phyloP scores from a whole-genome alignment of 2,113 vertebrate genomes.

The Thunnus maccoyii region DNA sequence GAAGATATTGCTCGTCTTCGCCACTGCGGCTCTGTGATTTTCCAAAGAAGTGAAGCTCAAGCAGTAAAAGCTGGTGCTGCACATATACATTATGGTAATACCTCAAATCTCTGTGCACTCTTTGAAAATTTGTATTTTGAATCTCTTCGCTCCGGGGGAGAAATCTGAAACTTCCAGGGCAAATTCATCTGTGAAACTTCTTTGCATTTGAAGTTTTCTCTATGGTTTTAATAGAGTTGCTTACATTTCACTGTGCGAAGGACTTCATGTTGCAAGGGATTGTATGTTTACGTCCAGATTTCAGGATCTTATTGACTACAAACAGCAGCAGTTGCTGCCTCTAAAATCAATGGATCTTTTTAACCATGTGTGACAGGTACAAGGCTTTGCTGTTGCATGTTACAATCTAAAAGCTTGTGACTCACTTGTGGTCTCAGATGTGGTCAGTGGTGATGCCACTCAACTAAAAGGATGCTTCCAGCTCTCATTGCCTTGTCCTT shows the following conservation, averaged over 20 bases:
- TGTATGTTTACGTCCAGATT: background rate
- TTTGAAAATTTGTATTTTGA: slow-evolving; percentile 54
- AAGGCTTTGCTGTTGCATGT: slow-evolving; percentile 44
- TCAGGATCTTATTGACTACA: background rate
- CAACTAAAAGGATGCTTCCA: slow-evolving; percentile 50
- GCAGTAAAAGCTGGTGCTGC: slow-evolving; percentile 16
- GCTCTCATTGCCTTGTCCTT: slow-evolving; percentile 63
- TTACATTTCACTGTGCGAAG: background rate
- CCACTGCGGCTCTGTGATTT: slow-evolving; percentile 20
- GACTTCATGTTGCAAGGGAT: background rate
- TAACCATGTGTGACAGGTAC: slow-evolving; percentile 54
- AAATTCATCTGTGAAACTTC: slow-evolving; percentile 8
- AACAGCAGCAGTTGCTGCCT: slow-evolving; percentile 15
- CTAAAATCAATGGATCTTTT: slow-evolving; percentile 32
- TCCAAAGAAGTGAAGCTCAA: slow-evolving; percentile 15
- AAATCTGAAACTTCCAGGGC: background rate
- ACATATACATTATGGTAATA: slow-evolving; percentile 59
- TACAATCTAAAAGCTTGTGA: slow-evolving; percentile 49
- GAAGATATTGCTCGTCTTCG: slow-evolving; percentile 11
- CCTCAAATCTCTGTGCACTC: slow-evolving; percentile 55
- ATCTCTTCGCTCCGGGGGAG: background rate
- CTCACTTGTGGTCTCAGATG: slow-evolving; percentile 58
- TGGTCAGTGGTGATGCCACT: slow-evolving; percentile 52
- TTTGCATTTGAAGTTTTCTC: background rate
- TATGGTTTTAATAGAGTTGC: background rate